Evolutionary conservation across 2,888 invertebrate genomes (phyloP).

Genomic region (Polyommatus icarus): DNA sequence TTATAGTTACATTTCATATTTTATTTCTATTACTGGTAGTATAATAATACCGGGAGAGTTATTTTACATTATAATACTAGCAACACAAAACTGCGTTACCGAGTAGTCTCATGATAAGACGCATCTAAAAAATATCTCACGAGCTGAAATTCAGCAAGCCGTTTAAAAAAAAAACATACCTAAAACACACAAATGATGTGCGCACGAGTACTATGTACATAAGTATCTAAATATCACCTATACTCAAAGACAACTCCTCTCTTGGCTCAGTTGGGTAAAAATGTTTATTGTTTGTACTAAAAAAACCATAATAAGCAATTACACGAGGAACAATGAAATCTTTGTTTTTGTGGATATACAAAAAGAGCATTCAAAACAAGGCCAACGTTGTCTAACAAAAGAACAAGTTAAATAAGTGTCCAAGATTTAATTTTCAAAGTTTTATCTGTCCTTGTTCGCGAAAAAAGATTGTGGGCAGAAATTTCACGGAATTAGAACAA

Average conservation of each 20-base stretch:
- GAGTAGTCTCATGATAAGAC: too few relatives aligned
- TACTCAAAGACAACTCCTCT: background rate
- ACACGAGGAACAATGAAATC: background rate
- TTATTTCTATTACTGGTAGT: background rate
- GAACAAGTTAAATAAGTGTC: slow-evolving; percentile 30
- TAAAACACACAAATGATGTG: too few relatives aligned
- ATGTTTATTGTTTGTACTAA: slow-evolving; percentile 2
- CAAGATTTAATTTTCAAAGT: slow-evolving; percentile 28
- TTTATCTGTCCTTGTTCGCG: slow-evolving; percentile 28
- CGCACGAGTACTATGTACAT: too few relatives aligned
- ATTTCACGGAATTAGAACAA: slow-evolving; percentile 27
- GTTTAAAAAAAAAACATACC: too few relatives aligned
- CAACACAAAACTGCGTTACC: background rate
- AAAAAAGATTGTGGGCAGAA: slow-evolving; percentile 28
- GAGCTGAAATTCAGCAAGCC: background rate
- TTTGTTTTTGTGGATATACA: slow-evolving; percentile 21
- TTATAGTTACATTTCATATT: background rate
- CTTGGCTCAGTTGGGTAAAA: background rate
- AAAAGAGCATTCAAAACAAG: slow-evolving; percentile 10
- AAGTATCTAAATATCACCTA: too few relatives aligned
- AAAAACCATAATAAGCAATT: background rate
- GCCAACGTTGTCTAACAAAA: slow-evolving; percentile 23
- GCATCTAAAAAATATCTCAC: background rate
- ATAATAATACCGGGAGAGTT: background rate
- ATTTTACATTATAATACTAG: background rate